Evolutionary conservation across 2,888 invertebrate genomes (phyloP).

Genomic region (Therioaphis trifolii): DNA sequence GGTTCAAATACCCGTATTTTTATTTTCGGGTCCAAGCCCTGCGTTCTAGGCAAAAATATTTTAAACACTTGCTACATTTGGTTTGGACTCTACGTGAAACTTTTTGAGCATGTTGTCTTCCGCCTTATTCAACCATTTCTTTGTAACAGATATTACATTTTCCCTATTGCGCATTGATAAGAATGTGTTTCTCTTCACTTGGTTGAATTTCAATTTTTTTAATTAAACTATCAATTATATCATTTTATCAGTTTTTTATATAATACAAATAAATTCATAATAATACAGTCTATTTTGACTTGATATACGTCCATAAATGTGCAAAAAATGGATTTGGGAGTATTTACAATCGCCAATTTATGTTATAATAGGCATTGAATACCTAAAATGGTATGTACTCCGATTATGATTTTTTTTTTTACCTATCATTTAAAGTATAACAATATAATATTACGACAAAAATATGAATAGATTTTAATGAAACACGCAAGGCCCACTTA

Average conservation of each 20-base stretch:
- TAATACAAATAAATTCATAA: no score
- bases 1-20: no score
- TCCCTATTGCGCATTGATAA: neutral
- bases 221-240: no score
- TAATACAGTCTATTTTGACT: no score
- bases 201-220: slow-evolving; percentile 27
- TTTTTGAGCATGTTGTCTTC: slow-evolving; percentile 58
- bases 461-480: slow-evolving; percentile 25
- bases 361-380: slow-evolving; percentile 1
- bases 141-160: neutral
- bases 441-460: slow-evolving; percentile 22
- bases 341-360: no score
- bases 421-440: slow-evolving; percentile 21
- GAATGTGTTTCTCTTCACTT: slow-evolving; percentile 27
- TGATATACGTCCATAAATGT: no score
- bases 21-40: no score
- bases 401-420: slow-evolving; percentile 21
- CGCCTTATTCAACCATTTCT: slow-evolving; percentile 34
- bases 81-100: neutral
- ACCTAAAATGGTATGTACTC: slow-evolving; percentile 21
- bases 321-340: no score
- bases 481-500: slow-evolving; percentile 32
- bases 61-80: neutral
- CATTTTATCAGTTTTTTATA: no score
- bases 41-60: neutral